Conservation (phyloP, 2,113 vertebrate genomes). For the Halichoerus grypus region DNA sequence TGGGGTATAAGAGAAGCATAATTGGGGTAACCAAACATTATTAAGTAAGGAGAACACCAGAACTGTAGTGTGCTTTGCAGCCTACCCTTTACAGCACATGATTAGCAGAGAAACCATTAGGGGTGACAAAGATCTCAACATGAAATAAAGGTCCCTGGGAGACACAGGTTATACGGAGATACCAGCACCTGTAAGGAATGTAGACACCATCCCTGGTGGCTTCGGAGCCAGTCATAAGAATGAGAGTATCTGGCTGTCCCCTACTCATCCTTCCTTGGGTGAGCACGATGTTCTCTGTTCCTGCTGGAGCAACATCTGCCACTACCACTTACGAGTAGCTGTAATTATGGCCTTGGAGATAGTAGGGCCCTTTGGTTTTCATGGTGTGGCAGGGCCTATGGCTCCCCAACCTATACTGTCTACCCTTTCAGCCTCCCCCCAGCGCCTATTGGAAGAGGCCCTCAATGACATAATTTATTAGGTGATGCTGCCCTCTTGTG, state of each 20-base stretch:
- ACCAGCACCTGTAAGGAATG: neutral
- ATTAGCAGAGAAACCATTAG: neutral
- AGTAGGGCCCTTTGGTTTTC: conserved; percentile 25
- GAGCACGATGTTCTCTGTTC: neutral
- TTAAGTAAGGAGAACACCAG: conserved; percentile 26
- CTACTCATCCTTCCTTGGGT: neutral
- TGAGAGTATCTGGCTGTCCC: neutral
- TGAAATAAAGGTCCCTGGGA: conserved; percentile 18
- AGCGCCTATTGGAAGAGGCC: neutral
- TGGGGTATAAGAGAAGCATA: conserved; percentile 29
- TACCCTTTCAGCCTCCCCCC: conserved; percentile 8
- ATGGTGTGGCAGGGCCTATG: neutral
- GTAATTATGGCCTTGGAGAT: conserved; percentile 6
- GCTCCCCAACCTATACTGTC: neutral
- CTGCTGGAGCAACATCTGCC: neutral
- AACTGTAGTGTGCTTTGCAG: neutral
- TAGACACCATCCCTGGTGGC: neutral
- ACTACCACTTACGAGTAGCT: conserved; percentile 23
- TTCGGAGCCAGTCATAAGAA: conserved; percentile 17
- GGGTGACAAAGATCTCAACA: neutral
- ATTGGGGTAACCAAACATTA: conserved; percentile 14
- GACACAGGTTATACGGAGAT: neutral
- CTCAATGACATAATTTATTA: conserved; percentile 67
- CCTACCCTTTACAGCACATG: neutral
- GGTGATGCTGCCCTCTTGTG: conserved; percentile 78